phyloP scores from a whole-genome alignment of 1,140 invertebrate genomes.

The Delia radicum region DNA sequence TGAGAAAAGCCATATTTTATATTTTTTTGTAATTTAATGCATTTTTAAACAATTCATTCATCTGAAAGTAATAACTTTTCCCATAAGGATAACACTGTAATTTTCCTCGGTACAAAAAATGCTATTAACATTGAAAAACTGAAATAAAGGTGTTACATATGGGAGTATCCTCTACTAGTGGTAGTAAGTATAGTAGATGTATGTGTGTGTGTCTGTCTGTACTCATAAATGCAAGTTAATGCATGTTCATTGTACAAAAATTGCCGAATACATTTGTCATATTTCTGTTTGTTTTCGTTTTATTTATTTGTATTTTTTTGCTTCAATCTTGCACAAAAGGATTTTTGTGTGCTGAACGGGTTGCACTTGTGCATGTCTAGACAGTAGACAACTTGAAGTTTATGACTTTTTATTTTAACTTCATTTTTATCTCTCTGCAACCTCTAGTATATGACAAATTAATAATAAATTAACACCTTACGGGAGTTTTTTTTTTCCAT shows the following conservation, averaged over 20 bases:
- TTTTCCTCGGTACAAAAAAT: background rate
- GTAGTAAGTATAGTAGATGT: background rate
- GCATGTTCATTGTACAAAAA: background rate
- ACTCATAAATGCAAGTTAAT: background rate
- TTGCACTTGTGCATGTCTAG: conserved; percentile 21
- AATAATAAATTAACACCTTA: conserved; percentile 24
- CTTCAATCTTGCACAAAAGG: background rate
- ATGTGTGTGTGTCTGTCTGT: background rate
- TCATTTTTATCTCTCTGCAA: background rate
- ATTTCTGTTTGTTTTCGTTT: background rate
- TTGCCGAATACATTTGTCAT: conserved; percentile 23
- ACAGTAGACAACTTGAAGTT: conserved; percentile 20
- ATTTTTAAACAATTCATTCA: too few species aligned
- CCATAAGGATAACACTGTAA: conserved; percentile 14
- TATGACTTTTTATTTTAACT: background rate
- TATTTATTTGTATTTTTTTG: background rate
- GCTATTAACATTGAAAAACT: background rate
- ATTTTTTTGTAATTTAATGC: conserved; percentile 15
- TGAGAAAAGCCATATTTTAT: too few species aligned
- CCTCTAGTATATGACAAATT: conserved; percentile 17
- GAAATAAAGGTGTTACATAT: conserved; percentile 11
- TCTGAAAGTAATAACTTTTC: conserved; percentile 9
- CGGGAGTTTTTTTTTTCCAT: conserved; percentile 3
- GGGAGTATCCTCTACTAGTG: background rate
- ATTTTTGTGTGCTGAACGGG: background rate